Conservation (phyloP, 2,797 vertebrate genomes). For the Myotis vivesi region DNA sequence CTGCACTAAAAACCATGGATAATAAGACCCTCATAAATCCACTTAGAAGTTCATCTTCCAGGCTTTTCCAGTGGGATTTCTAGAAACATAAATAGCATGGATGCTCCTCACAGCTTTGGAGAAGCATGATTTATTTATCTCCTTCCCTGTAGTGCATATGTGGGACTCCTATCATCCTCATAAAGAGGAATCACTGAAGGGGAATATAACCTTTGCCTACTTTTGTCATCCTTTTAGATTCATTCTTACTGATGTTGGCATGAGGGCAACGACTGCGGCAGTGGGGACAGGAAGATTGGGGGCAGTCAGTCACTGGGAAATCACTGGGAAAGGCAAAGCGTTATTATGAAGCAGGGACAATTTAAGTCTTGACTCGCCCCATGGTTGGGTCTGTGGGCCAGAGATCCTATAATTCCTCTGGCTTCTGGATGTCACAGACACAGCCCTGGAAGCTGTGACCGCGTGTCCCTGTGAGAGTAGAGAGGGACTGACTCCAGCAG, state of each 20-base stretch:
- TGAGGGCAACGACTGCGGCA: neutral
- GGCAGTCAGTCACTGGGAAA: neutral
- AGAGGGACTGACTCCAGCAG: slow-evolving; percentile 60
- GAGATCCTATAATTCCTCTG: neutral
- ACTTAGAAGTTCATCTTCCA: slow-evolving; percentile 2
- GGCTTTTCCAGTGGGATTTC: slow-evolving; percentile 14
- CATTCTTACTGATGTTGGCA: neutral
- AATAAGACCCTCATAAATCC: slow-evolving; percentile 6
- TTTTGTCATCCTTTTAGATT: neutral
- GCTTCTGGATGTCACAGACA: slow-evolving; percentile 41
- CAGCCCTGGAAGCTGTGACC: neutral
- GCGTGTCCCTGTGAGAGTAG: neutral
- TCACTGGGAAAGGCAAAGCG: neutral
- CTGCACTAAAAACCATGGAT: neutral
- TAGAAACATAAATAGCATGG: neutral
- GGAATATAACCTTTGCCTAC: neutral
- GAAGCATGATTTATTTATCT: neutral
- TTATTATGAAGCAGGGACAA: neutral
- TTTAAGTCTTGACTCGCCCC: neutral
- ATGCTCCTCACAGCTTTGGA: neutral
- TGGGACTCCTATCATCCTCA: neutral
- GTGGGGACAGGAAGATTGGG: neutral
- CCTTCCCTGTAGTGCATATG: neutral
- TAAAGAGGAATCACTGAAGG: neutral
- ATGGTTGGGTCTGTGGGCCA: neutral